phyloP scores from a whole-genome alignment of 2,113 vertebrate genomes.

The Oceanodroma tethys region DNA sequence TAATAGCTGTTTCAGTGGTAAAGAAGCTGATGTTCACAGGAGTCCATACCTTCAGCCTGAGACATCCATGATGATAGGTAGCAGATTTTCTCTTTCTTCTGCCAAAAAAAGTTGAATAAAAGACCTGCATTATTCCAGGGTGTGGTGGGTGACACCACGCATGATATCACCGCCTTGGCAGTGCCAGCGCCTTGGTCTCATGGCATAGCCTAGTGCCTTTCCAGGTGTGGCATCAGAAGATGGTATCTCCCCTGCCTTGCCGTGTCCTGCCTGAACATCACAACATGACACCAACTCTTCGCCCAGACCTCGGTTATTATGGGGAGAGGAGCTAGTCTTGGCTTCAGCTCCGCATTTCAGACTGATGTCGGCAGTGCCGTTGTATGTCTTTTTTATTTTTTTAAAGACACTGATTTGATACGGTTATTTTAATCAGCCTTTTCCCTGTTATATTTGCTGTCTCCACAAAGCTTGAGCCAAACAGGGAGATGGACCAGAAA shows the following conservation, averaged over 20 bases:
- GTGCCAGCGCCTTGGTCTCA: not conserved
- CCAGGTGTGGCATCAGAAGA: conserved; percentile 27
- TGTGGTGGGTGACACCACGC: conserved; percentile 2
- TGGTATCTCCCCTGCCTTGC: not conserved
- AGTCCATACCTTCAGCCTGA: not conserved
- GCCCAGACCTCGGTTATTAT: not conserved
- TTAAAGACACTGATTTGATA: not conserved
- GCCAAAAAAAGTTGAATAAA: not conserved
- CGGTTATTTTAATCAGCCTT: not conserved
- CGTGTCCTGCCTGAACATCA: conserved; percentile 1
- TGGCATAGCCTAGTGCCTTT: not conserved
- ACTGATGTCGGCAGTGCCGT: not conserved
- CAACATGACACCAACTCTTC: not conserved
- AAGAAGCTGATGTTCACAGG: not conserved
- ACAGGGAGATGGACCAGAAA: not conserved
- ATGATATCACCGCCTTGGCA: not conserved
- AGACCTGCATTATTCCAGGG: not conserved
- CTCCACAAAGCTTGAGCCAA: not conserved
- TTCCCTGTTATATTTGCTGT: not conserved
- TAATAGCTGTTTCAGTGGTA: not conserved
- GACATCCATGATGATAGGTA: not conserved
- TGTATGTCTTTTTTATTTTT: not conserved
- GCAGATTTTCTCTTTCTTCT: not conserved
- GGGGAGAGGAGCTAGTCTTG: not conserved
- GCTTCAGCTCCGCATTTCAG: not conserved